Conservation (phyloP, 2,888 invertebrate species). For the Danaus chrysippus region DNA sequence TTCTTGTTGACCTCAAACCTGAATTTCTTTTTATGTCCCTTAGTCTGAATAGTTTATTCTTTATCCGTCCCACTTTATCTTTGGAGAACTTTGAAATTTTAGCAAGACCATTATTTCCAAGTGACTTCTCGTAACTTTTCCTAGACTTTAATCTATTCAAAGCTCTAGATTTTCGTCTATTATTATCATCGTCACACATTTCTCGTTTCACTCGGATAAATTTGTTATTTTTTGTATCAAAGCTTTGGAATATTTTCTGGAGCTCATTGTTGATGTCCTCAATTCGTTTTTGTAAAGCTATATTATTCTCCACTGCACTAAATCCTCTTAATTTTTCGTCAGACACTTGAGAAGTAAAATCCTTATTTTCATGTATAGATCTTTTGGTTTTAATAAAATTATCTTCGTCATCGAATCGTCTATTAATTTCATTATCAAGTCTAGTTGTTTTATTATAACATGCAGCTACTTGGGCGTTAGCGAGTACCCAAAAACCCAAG, state of each 20-base stretch:
- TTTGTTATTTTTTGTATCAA: conserved; percentile 27
- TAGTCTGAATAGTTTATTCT: conserved; percentile 12
- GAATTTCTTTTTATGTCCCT: conserved; percentile 20
- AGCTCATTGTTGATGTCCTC: conserved; percentile 46
- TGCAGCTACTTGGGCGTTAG: conserved; percentile 80
- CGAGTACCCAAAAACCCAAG: conserved; percentile 87
- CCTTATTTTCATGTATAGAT: conserved; percentile 36
- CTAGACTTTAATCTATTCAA: conserved; percentile 34
- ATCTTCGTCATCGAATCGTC: conserved; percentile 32
- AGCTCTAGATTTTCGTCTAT: conserved; percentile 26
- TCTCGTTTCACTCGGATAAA: conserved; percentile 42
- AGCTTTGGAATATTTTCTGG: conserved; percentile 42
- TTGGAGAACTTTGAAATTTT: conserved; percentile 18
- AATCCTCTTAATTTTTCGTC: conserved; percentile 37
- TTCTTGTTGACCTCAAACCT: conserved; percentile 18
- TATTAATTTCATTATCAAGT: conserved; percentile 27
- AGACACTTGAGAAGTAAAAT: conserved; percentile 18
- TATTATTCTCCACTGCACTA: conserved; percentile 34
- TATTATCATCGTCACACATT: conserved; percentile 28
- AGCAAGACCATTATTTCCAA: conserved; percentile 13
- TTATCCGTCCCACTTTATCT: conserved; percentile 14
- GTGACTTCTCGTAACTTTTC: conserved; percentile 18
- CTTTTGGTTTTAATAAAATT: conserved; percentile 42
- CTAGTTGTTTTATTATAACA: conserved; percentile 58
- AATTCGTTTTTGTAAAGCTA: conserved; percentile 42